Conservation (phyloP, 2,797 vertebrate species). For the Gephyroberyx darwinii region DNA sequence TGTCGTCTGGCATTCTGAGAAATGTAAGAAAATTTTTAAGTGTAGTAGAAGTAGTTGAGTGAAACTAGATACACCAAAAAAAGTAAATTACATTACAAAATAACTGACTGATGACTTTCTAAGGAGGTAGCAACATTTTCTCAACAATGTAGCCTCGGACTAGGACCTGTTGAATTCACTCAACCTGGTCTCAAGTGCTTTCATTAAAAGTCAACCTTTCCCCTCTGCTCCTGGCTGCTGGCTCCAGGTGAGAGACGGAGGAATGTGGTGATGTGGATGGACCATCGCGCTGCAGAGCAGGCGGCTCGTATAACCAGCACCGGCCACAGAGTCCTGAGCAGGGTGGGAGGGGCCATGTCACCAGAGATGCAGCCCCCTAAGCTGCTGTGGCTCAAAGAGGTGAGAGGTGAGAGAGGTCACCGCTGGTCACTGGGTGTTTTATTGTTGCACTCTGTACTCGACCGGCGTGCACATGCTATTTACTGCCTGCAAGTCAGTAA, state of each 20-base stretch:
- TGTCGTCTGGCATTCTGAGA: too few species aligned
- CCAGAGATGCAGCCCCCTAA: conserved; percentile 98
- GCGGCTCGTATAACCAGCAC: conserved; percentile 86
- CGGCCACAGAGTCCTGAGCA: conserved; percentile 83
- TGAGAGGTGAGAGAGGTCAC: conserved; percentile 79
- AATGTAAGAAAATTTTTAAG: too few species aligned
- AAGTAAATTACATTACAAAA: too few species aligned
- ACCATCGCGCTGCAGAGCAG: conserved; percentile 91
- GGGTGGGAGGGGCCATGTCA: conserved; percentile 94
- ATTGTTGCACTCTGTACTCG: conserved; percentile 19
- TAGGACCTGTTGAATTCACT: background rate
- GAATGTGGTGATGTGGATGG: conserved; percentile 98
- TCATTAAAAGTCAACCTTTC: background rate
- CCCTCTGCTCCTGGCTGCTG: background rate
- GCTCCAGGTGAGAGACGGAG: conserved; percentile 81
- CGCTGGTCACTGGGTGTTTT: conserved; percentile 25
- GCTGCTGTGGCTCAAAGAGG: conserved; percentile 96
- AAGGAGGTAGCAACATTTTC: too few species aligned
- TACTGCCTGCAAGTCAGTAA: background rate
- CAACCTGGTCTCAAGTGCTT: background rate
- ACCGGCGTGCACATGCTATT: conserved; percentile 6
- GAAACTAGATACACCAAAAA: too few species aligned
- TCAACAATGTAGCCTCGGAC: background rate
- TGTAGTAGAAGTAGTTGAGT: too few species aligned
- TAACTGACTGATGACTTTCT: too few species aligned